Percentiles rank a stretch among this genome's conserved stretches.
Conservation (phyloP, 1,140 invertebrate species). For the Dendroctonus ponderosae region DNA sequence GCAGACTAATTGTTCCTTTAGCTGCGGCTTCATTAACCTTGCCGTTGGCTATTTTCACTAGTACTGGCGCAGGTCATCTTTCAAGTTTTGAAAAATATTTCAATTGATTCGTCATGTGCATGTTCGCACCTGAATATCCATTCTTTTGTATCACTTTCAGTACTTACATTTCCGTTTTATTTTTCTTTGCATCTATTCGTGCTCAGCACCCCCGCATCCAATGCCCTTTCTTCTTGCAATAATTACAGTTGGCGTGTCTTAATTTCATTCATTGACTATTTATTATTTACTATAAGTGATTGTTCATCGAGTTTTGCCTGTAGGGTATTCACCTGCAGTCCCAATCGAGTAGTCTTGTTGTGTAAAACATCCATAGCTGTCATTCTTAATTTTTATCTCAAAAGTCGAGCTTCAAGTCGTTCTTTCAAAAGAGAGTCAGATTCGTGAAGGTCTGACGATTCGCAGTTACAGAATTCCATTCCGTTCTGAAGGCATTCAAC, state of each 20-base stretch:
- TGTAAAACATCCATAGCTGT: neutral
- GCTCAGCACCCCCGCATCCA: conserved; percentile 2
- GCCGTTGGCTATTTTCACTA: no score
- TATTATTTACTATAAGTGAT: neutral
- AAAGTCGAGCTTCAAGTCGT: neutral
- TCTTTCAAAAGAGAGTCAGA: no score
- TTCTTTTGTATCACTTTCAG: neutral
- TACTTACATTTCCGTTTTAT: neutral
- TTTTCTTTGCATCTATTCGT: neutral
- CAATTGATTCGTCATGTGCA: no score
- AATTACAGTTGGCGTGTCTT: conserved; percentile 10
- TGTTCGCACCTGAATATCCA: neutral
- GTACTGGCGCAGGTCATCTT: neutral
- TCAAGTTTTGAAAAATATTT: neutral
- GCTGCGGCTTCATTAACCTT: no score
- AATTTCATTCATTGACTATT: conserved; percentile 3
- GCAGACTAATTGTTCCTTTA: no score
- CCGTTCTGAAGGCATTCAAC: neutral
- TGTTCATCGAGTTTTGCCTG: no score
- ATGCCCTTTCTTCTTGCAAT: conserved; percentile 16
- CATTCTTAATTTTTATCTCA: neutral
- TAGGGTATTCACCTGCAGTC: no score
- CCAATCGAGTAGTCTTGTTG: no score
- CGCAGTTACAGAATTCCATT: neutral
- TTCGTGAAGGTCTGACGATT: neutral